Percentiles rank a stretch among this genome's conserved stretches.
Evolutionary conservation across 1,140 invertebrate genomes (phyloP).

Genomic region (Cydia pomonella): DNA sequence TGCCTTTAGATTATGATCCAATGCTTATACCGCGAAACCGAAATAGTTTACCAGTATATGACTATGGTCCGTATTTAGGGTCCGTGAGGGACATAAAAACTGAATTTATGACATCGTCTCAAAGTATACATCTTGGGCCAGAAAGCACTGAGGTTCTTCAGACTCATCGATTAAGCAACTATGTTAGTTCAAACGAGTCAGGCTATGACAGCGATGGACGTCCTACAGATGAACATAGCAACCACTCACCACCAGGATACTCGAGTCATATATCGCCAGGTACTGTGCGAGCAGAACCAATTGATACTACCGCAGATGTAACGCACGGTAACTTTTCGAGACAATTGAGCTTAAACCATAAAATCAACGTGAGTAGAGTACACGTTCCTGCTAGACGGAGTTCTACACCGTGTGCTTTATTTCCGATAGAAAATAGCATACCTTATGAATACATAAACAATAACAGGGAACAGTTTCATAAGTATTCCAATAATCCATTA

Average conservation of each 20-base stretch:
- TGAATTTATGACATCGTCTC: slow-evolving; percentile 72
- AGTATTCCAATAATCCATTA: slow-evolving; percentile 52
- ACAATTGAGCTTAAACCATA: slow-evolving; percentile 74
- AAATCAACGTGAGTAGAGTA: slow-evolving; percentile 68
- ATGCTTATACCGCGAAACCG: slow-evolving; percentile 73
- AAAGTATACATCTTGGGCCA: slow-evolving; percentile 72
- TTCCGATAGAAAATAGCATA: slow-evolving; percentile 64
- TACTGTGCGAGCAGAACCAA: slow-evolving; percentile 46
- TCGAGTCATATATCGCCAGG: slow-evolving; percentile 57
- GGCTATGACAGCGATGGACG: slow-evolving; percentile 90
- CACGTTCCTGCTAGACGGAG: slow-evolving; percentile 71
- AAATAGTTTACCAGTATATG: slow-evolving; percentile 77
- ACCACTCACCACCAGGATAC: slow-evolving; percentile 77
- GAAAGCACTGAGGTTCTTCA: slow-evolving; percentile 63
- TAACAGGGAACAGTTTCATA: slow-evolving; percentile 47
- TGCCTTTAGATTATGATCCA: slow-evolving; percentile 70
- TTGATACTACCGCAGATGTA: slow-evolving; percentile 50
- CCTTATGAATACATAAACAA: slow-evolving; percentile 61
- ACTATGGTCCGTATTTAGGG: slow-evolving; percentile 66
- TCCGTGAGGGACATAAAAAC: slow-evolving; percentile 68
- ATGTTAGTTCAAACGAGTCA: slow-evolving; percentile 90
- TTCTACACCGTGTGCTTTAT: slow-evolving; percentile 73
- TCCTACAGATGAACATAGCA: slow-evolving; percentile 80
- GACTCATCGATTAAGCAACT: slow-evolving; percentile 83
- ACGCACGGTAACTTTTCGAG: slow-evolving; percentile 64